phyloP scores from a whole-genome alignment of 2,797 vertebrate genomes.

The Vultur gryphus region DNA sequence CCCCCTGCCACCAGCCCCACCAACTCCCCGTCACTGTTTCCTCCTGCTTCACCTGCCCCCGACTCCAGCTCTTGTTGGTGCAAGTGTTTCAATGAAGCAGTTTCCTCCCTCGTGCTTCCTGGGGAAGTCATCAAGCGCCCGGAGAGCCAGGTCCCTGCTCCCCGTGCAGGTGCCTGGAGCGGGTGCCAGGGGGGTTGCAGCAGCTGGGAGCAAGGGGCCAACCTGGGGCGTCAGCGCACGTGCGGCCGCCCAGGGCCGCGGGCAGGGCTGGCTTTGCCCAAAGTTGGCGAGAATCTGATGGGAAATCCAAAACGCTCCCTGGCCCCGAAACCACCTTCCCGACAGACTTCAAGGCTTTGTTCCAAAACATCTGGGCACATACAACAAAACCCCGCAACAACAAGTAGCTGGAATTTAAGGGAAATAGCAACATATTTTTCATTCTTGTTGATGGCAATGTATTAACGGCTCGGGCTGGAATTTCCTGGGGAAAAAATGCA shows the following conservation, averaged over 20 bases:
- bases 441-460: background rate
- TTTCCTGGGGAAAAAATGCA: background rate
- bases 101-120: slow-evolving; percentile 15
- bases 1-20: background rate
- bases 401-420: background rate
- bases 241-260: background rate
- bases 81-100: background rate
- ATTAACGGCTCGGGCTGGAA: background rate
- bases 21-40: background rate
- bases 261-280: background rate
- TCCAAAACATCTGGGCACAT: background rate
- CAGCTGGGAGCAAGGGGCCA: background rate
- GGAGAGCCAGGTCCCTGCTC: background rate
- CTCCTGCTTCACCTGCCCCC: background rate
- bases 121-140: background rate
- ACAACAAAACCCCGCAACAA: background rate
- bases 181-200: background rate
- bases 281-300: background rate
- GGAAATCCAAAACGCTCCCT: background rate
- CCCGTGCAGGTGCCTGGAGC: background rate
- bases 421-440: background rate
- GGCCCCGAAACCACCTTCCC: background rate
- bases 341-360: slow-evolving; percentile 3
- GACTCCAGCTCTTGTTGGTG: background rate
- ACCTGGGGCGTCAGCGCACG: background rate